A percentile compares a stretch with the other conserved stretches of the same genome.
These are phyloP conservation scores for Channallabes apus DNA, from an alignment of 2,797 vertebrate species.

Conservation along the genomic window DNA sequence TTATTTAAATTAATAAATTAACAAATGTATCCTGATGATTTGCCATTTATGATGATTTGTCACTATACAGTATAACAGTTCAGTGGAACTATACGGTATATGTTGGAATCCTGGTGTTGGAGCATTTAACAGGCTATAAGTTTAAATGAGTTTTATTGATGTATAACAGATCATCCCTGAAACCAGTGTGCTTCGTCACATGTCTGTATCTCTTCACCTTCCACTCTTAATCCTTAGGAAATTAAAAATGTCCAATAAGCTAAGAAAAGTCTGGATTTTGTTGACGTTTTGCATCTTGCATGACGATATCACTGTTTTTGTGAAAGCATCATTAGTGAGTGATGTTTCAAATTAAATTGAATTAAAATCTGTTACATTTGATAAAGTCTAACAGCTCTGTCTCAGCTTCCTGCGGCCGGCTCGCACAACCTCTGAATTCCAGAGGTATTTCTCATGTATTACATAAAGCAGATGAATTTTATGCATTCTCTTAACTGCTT, in stretches of 20 bases:
- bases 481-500: background rate
- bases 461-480: background rate
- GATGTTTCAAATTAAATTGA: background rate
- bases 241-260: background rate
- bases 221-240: background rate
- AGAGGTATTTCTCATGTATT: background rate
- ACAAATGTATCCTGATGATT: background rate
- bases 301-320: background rate
- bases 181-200: background rate
- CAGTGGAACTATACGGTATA: too few species aligned
- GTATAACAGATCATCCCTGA: slow-evolving; percentile 32
- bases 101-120: background rate
- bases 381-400: background rate
- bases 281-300: background rate
- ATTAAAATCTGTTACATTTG: background rate
- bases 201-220: slow-evolving; percentile 5
- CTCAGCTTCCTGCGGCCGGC: background rate
- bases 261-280: background rate
- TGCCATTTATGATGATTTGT: background rate
- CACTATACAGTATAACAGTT: too few species aligned
- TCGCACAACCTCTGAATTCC: background rate
- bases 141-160: slow-evolving; percentile 35
- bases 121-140: slow-evolving; percentile 15
- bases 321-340: background rate
- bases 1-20: too few species aligned